A percentile compares a stretch with the other conserved stretches of the same genome.
These are phyloP conservation scores for Luehdorfia chinensis DNA, from an alignment of 1,140 invertebrate species.

Conservation along the genomic window DNA sequence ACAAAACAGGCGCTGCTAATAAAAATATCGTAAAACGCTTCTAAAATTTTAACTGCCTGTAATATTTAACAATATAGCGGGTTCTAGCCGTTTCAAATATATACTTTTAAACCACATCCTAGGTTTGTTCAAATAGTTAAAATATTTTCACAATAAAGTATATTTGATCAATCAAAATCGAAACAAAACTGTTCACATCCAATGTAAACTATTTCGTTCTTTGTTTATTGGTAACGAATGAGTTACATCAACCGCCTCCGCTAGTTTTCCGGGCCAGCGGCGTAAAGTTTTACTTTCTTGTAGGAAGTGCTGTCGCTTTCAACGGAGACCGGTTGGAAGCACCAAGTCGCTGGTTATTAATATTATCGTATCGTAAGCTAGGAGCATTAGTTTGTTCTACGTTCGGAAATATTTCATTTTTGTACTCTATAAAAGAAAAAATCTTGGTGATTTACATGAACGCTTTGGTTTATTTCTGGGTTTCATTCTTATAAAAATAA, in stretches of 20 bases:
- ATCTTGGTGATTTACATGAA: too few species aligned
- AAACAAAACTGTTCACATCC: too few species aligned
- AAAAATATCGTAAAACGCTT: conserved; percentile 26
- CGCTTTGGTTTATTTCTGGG: too few species aligned
- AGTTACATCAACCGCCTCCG: conserved; percentile 24
- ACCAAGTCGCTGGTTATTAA: conserved; percentile 39
- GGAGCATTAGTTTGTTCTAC: conserved; percentile 16
- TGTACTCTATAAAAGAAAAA: conserved; percentile 1
- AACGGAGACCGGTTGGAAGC: conserved; percentile 59
- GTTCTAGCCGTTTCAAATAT: too few species aligned
- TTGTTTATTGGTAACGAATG: conserved; percentile 22
- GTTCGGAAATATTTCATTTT: not conserved
- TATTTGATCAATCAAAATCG: too few species aligned
- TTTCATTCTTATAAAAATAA: too few species aligned
- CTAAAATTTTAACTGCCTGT: conserved; percentile 19
- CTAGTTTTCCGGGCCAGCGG: conserved; percentile 55
- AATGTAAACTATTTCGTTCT: too few species aligned
- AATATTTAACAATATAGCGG: too few species aligned
- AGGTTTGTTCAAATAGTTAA: too few species aligned
- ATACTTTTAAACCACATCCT: too few species aligned
- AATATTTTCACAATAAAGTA: too few species aligned
- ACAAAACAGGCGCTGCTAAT: conserved; percentile 18
- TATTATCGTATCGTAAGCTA: conserved; percentile 33
- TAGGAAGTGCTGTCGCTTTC: conserved; percentile 74
- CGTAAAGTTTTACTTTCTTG: conserved; percentile 71